Percentiles rank a stretch among this genome's conserved stretches.
Conservation (phyloP, 2,888 invertebrate species). For the Drosophila pseudotalamancana region DNA sequence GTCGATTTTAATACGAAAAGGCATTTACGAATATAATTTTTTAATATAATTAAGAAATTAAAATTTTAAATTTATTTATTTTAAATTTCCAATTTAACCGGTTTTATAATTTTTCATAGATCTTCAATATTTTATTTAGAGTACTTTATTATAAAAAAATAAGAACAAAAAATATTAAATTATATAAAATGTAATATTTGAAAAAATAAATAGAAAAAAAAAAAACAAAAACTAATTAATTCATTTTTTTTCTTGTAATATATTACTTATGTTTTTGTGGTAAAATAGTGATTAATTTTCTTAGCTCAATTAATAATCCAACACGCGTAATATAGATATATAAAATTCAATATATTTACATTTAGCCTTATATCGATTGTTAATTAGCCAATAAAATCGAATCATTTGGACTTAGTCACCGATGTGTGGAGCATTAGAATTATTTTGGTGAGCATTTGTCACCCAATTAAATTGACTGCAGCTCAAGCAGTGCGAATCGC, state of each 20-base stretch:
- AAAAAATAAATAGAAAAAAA: background rate
- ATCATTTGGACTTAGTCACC: slow-evolving; percentile 75
- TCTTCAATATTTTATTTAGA: too few relatives aligned
- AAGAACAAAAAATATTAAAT: too few relatives aligned
- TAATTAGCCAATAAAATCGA: slow-evolving; percentile 76
- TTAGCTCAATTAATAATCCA: slow-evolving; percentile 69
- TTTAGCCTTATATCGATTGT: slow-evolving; percentile 46
- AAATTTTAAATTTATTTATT: too few relatives aligned
- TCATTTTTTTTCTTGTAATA: background rate
- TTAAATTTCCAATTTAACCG: too few relatives aligned
- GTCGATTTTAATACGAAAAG: too few relatives aligned
- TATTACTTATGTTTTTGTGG: background rate
- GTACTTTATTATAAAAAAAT: too few relatives aligned
- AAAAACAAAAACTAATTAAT: background rate
- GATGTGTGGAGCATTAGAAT: slow-evolving; percentile 76
- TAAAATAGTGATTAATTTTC: slow-evolving; percentile 62
- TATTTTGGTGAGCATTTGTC: slow-evolving; percentile 76
- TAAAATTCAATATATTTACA: slow-evolving; percentile 13
- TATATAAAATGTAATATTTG: background rate
- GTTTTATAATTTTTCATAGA: too few relatives aligned
- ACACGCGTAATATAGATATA: slow-evolving; percentile 48
- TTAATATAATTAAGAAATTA: too few relatives aligned
- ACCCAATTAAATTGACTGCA: slow-evolving; percentile 77
- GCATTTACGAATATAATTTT: too few relatives aligned
- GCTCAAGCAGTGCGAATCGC: slow-evolving; percentile 7